Evolutionary conservation across 2,888 invertebrate genomes (phyloP).

Genomic region (Holacanthella duospinosa): DNA sequence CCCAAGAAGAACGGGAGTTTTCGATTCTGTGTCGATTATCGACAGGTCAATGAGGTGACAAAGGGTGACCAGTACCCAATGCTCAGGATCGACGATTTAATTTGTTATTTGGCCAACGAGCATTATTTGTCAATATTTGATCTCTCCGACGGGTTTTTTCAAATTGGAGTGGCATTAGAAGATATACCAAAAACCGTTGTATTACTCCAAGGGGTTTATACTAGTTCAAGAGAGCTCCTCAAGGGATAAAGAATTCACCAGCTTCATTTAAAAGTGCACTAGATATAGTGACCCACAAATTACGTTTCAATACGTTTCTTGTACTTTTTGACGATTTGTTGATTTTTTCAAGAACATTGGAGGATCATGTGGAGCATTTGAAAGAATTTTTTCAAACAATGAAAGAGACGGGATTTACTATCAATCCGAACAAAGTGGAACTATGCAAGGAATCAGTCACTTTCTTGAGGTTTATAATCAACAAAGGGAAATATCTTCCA

Average conservation of each 20-base stretch:
- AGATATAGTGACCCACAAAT: slow-evolving; percentile 37
- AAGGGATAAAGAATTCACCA: slow-evolving; percentile 39
- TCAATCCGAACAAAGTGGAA: slow-evolving; percentile 34
- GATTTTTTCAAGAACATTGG: too few relatives aligned
- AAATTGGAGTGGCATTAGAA: slow-evolving; percentile 35
- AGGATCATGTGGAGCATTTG: too few relatives aligned
- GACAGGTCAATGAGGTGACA: slow-evolving; percentile 28
- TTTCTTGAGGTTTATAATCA: slow-evolving; percentile 41
- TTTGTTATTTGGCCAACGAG: slow-evolving; percentile 39
- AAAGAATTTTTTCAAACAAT: too few relatives aligned
- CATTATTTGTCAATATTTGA: slow-evolving; percentile 39
- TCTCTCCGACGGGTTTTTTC: slow-evolving; percentile 39
- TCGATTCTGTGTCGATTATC: slow-evolving; percentile 5
- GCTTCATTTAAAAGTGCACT: slow-evolving; percentile 40
- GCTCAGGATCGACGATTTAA: slow-evolving; percentile 38
- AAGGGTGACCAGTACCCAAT: slow-evolving; percentile 27
- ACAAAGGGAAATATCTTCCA: too few relatives aligned
- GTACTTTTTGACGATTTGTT: too few relatives aligned
- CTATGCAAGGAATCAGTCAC: too few relatives aligned
- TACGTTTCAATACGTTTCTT: slow-evolving; percentile 35
- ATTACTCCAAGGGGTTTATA: too few relatives aligned
- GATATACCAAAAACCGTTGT: too few relatives aligned
- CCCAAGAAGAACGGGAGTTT: slow-evolving; percentile 38
- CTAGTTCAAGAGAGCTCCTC: slow-evolving; percentile 39
- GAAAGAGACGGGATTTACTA: too few relatives aligned